Base-by-base conservation (phyloP, 2,113 vertebrate genomes). In the Aphelocoma coerulescens region DNA sequence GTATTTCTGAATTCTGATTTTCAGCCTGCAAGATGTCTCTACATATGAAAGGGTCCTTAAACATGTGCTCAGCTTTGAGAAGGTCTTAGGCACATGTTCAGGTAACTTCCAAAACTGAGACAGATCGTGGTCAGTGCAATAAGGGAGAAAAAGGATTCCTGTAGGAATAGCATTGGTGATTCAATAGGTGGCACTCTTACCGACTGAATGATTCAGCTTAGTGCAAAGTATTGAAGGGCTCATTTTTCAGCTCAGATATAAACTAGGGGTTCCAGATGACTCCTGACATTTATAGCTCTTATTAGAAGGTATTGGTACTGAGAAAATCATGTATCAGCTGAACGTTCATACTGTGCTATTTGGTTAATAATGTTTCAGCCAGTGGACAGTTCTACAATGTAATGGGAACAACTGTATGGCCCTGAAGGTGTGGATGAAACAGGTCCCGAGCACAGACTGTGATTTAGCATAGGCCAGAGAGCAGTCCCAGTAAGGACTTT, bases 101-200 rank as follows among this genome's bases (percentile, higher is more conserved):
- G 10, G 1, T 39, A 48, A 39, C 16, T 73, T 79, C 30, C 41
- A 63, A 63, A 41, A 6, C 19, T 73, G n/a, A 67, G 26, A 48
- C 8, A 52, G n/a, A 17, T 21, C 0, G 0, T 80, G 7, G 5
- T 10, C 13, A 66, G 18, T 26, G 24, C 7, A 69, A 5, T 5
- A 68, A 26, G 7, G 17, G 8, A 61, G 37, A 14, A 55, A 80
- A 27, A 75, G 8, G 5, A 10, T 27, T 39, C 17, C 37, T 37
- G 10, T 4, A 66, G 68, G 32, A 49, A 32, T 4, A 59, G 4
- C 8, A 51, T 4, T 55, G 43, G 16, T 41, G 18, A 18, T 65
- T 94, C 49, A 57, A 22, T 32, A 54, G 4, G 30, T 65, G 59
- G 8, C 24, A 68, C 9, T 83, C 52, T 39, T 35, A 72, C 27